A percentile compares a stretch with the other conserved stretches of the same genome.
Evolutionary conservation across 2,797 vertebrate species (phyloP).

Genomic region (Eupleurogrammus muticus): DNA sequence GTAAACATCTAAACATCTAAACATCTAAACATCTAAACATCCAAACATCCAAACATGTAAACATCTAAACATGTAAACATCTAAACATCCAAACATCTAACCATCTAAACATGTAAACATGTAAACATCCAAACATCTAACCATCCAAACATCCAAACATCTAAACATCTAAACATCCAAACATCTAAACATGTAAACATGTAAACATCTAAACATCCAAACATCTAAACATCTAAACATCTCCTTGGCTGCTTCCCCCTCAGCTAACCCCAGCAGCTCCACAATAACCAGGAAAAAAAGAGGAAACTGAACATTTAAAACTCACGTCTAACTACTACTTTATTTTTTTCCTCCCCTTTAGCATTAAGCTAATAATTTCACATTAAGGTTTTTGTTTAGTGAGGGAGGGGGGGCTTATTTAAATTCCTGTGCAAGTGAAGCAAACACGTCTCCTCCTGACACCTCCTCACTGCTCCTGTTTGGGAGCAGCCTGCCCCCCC

Average conservation of each 20-base stretch:
- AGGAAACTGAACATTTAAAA: constrained; percentile 45
- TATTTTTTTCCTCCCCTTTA: constrained; percentile 8
- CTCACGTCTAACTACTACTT: no score
- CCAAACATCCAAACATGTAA: no score
- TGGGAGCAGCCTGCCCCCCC: constrained; percentile 64
- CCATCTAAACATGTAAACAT: no score
- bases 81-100: no score
- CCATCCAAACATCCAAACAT: no score
- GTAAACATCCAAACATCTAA: no score
- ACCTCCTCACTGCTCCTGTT: constrained; percentile 59
- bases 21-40: no score
- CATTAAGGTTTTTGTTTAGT: constrained; percentile 16
- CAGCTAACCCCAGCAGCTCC: constrained; percentile 72
- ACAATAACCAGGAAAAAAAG: constrained; percentile 61
- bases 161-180: no score
- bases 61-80: no score
- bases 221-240: constrained; percentile 83
- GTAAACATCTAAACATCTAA: no score
- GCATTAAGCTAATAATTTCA: constrained; percentile 1
- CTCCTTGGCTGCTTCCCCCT: constrained; percentile 61
- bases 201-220: no score
- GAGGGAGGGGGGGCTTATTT: constrained; percentile 19
- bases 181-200: no score
- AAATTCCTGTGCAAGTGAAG: constrained; percentile 39
- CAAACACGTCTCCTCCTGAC: constrained; percentile 27